Evolutionary conservation across 2,797 vertebrate genomes (phyloP).

Genomic region (Phyllotis vaccarum): DNA sequence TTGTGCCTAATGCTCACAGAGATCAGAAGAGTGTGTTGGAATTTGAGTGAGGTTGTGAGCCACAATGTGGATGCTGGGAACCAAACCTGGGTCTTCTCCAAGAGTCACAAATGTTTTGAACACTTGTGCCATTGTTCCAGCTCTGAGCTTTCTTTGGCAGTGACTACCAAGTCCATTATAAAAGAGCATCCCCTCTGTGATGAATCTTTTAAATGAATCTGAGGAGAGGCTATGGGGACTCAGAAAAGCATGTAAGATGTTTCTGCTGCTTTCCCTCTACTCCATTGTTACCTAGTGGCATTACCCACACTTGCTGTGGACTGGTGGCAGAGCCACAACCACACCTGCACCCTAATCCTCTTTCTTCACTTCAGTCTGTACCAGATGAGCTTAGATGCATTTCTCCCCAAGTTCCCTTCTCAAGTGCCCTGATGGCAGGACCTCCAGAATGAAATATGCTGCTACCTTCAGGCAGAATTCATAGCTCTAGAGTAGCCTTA

Average conservation of each 20-base stretch:
- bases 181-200: not conserved
- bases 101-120: not conserved
- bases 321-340: not conserved
- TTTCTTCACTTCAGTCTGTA: not conserved
- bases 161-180: not conserved
- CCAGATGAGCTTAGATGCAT: not conserved
- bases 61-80: not conserved
- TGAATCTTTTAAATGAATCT: not conserved
- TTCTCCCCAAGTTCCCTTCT: not conserved
- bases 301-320: not conserved
- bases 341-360: not conserved
- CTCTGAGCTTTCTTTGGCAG: not conserved
- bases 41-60: not conserved
- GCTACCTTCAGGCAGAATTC: not conserved
- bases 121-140: not conserved
- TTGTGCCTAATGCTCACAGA: not conserved
- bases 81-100: not conserved
- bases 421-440: not conserved
- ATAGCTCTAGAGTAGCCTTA: not conserved
- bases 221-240: not conserved
- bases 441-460: not conserved
- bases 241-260: not conserved
- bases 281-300: not conserved
- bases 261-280: not conserved
- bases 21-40: not conserved